phyloP scores from a whole-genome alignment of 2,797 vertebrate genomes.

The Orestias chungarensis region DNA sequence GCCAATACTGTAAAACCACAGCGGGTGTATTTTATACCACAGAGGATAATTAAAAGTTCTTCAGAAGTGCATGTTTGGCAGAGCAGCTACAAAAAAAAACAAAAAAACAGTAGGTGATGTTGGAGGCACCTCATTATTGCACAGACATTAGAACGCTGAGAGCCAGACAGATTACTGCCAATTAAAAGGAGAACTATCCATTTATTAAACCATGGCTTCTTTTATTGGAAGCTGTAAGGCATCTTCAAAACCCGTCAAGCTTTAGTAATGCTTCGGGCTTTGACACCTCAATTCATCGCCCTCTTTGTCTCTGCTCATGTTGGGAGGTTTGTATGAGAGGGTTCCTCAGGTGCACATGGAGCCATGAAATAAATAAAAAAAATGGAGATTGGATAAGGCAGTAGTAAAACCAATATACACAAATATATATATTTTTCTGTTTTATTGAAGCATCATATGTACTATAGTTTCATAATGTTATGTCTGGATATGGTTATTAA shows the following conservation, averaged over 20 bases:
- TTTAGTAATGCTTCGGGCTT: constrained; percentile 23
- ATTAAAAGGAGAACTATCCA: constrained; percentile 43
- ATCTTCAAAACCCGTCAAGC: constrained; percentile 39
- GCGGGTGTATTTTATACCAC: constrained; percentile 53
- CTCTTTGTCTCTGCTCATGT: neutral
- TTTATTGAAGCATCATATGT: neutral
- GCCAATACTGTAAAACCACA: constrained; percentile 40
- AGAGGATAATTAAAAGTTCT: constrained; percentile 73
- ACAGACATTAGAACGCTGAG: constrained; percentile 49
- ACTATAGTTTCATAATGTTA: neutral
- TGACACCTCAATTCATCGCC: constrained; percentile 42
- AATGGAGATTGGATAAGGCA: neutral
- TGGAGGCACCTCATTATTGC: constrained; percentile 72
- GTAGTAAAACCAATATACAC: neutral
- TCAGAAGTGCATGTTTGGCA: constrained; percentile 71
- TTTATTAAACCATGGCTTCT: constrained; percentile 60
- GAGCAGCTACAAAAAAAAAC: constrained; percentile 41
- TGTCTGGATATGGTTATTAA: neutral
- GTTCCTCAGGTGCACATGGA: constrained; percentile 2
- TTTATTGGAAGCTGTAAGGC: constrained; percentile 53
- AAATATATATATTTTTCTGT: neutral
- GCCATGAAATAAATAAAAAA: constrained; percentile 11
- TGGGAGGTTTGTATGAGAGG: constrained; percentile 26
- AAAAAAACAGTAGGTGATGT: constrained; percentile 51
- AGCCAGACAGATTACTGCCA: constrained; percentile 68